These are phyloP conservation scores for Sapajus apella DNA, from an alignment of 2,113 vertebrate species.

Conservation along the genomic window DNA sequence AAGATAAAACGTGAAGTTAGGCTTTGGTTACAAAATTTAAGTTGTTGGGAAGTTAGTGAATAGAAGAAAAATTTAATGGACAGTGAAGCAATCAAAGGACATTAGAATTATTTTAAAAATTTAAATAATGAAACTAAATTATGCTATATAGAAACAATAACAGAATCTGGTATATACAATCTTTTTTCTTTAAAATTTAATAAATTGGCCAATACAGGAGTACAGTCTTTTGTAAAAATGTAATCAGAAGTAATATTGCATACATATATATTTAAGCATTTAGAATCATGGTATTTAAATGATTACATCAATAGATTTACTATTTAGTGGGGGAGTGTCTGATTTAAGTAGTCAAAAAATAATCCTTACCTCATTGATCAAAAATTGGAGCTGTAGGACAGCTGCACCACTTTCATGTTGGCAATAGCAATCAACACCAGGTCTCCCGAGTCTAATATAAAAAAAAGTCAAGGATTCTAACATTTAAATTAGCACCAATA, in stretches of 20 bases:
- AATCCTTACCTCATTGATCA: slow-evolving; percentile 97
- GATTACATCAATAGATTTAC: background rate
- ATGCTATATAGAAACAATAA: background rate
- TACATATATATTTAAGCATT: background rate
- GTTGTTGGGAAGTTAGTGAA: background rate
- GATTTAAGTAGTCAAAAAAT: background rate
- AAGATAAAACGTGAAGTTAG: slow-evolving; percentile 29
- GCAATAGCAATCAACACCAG: slow-evolving; percentile 97
- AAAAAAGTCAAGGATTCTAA: slow-evolving; percentile 91
- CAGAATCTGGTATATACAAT: background rate
- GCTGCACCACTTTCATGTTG: slow-evolving; percentile 97
- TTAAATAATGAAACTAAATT: slow-evolving; percentile 25
- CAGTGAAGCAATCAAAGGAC: background rate
- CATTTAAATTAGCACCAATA: slow-evolving; percentile 61
- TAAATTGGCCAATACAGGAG: slow-evolving; percentile 44
- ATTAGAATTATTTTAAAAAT: background rate
- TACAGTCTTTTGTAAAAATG: slow-evolving; percentile 50
- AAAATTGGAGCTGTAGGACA: slow-evolving; percentile 97
- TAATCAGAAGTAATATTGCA: slow-evolving; percentile 32
- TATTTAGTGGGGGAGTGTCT: background rate
- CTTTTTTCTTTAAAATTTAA: slow-evolving; percentile 65
- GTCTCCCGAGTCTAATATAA: slow-evolving; percentile 93
- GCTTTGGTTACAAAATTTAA: slow-evolving; percentile 19
- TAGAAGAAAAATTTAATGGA: background rate
- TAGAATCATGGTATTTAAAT: slow-evolving; percentile 36